These are phyloP conservation scores for Saccopteryx bilineata DNA, from an alignment of 2,113 vertebrate species.

Conservation along the genomic window DNA sequence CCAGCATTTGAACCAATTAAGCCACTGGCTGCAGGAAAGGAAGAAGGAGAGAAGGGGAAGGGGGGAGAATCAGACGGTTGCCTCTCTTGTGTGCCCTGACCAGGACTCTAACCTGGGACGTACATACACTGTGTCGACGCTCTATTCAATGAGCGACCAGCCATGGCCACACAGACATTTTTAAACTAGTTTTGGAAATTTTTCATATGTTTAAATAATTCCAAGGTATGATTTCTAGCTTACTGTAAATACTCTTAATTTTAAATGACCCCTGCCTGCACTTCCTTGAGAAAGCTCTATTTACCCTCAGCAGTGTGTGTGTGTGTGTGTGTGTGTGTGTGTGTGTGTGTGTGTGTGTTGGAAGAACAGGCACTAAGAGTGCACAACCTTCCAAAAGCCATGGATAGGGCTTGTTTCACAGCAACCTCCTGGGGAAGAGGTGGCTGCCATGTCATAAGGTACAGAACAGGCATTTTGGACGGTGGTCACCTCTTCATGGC, in stretches of 20 bases:
- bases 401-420: neutral
- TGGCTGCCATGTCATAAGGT: neutral
- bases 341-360: neutral
- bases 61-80: too few species aligned
- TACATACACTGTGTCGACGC: too few species aligned
- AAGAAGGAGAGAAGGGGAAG: too few species aligned
- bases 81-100: too few species aligned
- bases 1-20: too few species aligned
- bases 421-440: neutral
- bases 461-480: neutral
- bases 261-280: neutral
- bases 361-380: neutral
- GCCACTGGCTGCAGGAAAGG: too few species aligned
- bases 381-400: neutral
- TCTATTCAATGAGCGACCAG: too few species aligned
- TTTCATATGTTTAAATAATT: neutral
- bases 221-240: neutral
- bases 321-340: too few species aligned
- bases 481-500: neutral
- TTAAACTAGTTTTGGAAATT: slow-evolving; percentile 11
- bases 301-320: neutral
- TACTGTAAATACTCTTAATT: neutral
- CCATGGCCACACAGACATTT: neutral
- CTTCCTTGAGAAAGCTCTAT: neutral
- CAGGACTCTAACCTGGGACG: too few species aligned